Conservation (phyloP, 2,888 invertebrate genomes). For the Hydriomena furcata region DNA sequence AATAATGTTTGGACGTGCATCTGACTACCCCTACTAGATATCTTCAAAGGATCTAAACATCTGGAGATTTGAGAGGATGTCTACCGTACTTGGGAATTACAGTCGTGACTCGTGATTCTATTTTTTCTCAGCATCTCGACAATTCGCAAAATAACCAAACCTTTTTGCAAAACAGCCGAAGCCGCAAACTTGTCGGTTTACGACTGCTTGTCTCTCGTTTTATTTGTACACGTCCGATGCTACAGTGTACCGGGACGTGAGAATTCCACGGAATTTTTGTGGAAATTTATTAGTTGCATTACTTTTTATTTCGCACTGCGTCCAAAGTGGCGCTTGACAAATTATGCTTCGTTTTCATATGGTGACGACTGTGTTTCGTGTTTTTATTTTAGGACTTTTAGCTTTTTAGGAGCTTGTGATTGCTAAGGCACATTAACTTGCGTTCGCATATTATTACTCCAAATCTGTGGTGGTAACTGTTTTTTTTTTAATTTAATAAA, state of each 20-base stretch:
- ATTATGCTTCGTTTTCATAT: constrained; percentile 1
- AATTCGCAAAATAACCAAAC: constrained; percentile 12
- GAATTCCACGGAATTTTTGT: constrained; percentile 11
- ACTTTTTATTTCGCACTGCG: constrained; percentile 6
- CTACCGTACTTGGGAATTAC: too few relatives aligned
- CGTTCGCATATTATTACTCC: too few relatives aligned
- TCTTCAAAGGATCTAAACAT: too few relatives aligned
- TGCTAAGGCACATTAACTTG: too few relatives aligned
- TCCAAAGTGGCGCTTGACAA: constrained; percentile 5
- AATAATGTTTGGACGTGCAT: too few relatives aligned
- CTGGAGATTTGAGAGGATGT: too few relatives aligned
- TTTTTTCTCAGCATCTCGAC: not conserved
- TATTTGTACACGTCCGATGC: constrained; percentile 26
- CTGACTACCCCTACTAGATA: too few relatives aligned
- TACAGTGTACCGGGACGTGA: constrained; percentile 19
- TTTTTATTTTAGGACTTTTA: too few relatives aligned
- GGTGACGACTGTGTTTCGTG: not conserved
- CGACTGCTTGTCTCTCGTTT: constrained; percentile 28
- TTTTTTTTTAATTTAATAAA: too few relatives aligned
- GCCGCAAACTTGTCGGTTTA: constrained; percentile 29
- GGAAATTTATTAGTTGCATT: constrained; percentile 9
- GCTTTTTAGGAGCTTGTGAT: too few relatives aligned
- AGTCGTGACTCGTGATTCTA: too few relatives aligned
- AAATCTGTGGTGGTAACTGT: too few relatives aligned
- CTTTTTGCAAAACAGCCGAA: constrained; percentile 13